Conservation (phyloP, 2,797 vertebrate genomes). For the Forpus xanthops region DNA sequence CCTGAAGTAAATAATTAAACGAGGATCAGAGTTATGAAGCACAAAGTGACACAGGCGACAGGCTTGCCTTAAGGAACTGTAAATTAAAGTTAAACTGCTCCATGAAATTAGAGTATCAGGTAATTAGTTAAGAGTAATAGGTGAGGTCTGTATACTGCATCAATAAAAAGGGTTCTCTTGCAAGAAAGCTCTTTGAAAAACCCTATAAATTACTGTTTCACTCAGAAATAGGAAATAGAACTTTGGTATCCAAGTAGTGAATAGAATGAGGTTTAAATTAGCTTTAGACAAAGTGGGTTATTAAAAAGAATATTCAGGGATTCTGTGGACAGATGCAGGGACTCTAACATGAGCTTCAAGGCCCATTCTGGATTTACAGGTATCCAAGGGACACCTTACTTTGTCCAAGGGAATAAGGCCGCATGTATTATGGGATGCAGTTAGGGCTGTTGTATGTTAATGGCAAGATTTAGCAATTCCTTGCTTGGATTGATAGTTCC, state of each 20-base stretch:
- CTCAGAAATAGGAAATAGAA: background rate
- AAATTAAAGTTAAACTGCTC: conserved; percentile 38
- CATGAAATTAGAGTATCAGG: background rate
- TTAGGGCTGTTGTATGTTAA: background rate
- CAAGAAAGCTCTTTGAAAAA: background rate
- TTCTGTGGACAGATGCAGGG: background rate
- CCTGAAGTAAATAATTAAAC: conserved; percentile 72
- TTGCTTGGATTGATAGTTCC: background rate
- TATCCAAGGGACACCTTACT: background rate
- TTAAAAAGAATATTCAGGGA: background rate
- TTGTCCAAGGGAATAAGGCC: background rate
- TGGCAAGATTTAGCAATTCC: background rate
- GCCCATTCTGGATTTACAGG: background rate
- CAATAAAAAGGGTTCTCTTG: background rate
- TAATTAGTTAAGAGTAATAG: conserved; percentile 24
- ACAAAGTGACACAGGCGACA: conserved; percentile 34
- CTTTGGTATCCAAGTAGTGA: background rate
- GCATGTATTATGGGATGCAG: rapidly evolving
- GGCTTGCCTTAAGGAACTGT: conserved; percentile 40
- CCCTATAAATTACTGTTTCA: background rate
- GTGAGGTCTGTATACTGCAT: background rate
- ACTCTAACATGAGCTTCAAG: background rate
- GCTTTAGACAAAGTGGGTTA: background rate
- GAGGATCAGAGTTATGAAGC: conserved; percentile 50
- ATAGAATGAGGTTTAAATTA: background rate